These are phyloP conservation scores for Drosophila paramelanica DNA, from an alignment of 2,888 invertebrate species.

Conservation along the genomic window DNA sequence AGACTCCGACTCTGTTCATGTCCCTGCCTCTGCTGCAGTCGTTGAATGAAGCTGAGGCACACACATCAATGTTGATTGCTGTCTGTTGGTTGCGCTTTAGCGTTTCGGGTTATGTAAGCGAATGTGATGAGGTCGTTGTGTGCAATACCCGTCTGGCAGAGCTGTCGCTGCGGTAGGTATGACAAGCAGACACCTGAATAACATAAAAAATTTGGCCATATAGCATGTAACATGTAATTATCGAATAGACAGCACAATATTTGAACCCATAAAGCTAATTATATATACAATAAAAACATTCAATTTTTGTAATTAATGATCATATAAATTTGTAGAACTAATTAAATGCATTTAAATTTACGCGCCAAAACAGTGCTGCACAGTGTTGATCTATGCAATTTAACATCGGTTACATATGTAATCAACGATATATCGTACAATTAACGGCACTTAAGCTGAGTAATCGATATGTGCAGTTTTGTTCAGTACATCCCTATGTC, in stretches of 20 bases:
- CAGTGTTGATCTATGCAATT: not conserved
- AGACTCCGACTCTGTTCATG: constrained; percentile 36
- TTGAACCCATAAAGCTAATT: not conserved
- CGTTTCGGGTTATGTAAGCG: constrained; percentile 68
- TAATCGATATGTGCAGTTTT: not conserved
- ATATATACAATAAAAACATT: not conserved
- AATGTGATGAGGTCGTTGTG: constrained; percentile 45
- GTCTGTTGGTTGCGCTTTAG: constrained; percentile 54
- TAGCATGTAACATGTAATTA: constrained; percentile 7
- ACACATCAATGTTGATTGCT: constrained; percentile 64
- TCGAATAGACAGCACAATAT: not conserved
- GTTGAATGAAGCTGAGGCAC: constrained; percentile 51
- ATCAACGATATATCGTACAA: constrained; percentile 11
- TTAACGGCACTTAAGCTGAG: not conserved
- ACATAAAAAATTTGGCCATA: not conserved
- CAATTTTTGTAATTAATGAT: not conserved
- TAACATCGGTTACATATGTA: accelerated
- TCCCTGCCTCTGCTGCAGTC: constrained; percentile 30
- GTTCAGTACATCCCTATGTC: constrained; percentile 11
- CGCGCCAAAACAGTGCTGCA: constrained; percentile 42
- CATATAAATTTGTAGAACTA: not conserved
- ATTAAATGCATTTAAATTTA: constrained; percentile 1
- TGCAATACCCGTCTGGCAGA: constrained; percentile 43
- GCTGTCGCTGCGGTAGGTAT: constrained; percentile 68
- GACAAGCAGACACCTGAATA: constrained; percentile 14